Percentiles rank a stretch among this genome's conserved stretches.
phyloP scores from a whole-genome alignment of 2,797 vertebrate genomes.

The Poeciliopsis turneri region DNA sequence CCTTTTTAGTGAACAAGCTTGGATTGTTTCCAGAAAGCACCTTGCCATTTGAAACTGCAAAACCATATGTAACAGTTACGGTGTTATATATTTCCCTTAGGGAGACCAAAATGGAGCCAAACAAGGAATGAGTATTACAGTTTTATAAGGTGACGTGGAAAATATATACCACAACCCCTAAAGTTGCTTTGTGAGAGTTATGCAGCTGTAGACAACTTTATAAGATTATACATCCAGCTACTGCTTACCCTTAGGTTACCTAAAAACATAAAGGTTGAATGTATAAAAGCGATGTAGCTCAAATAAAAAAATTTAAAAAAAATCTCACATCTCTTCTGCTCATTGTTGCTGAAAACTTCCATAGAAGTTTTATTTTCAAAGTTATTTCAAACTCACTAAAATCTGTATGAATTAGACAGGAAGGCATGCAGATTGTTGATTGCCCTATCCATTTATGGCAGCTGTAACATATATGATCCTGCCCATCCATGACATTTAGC shows the following conservation, averaged over 20 bases:
- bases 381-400: not conserved
- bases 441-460: not conserved
- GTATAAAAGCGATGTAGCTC: not conserved
- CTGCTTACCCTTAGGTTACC: not conserved
- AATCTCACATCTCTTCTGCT: not conserved
- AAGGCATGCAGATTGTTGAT: not conserved
- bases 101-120: not conserved
- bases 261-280: not conserved
- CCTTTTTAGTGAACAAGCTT: not conserved
- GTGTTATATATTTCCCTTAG: not conserved
- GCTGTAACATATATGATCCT: not conserved
- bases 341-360: not conserved
- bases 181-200: not conserved
- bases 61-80: not conserved
- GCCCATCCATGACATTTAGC: not conserved
- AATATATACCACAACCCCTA: not conserved
- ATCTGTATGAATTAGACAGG: not conserved
- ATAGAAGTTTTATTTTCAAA: not conserved
- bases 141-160: not conserved
- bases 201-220: not conserved
- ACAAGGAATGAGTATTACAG: not conserved
- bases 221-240: constrained; percentile 1
- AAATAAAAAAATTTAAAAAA: not conserved
- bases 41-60: not conserved
- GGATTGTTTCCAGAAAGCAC: not conserved